Conservation (phyloP, 1,140 invertebrate genomes). For the Manduca sexta region DNA sequence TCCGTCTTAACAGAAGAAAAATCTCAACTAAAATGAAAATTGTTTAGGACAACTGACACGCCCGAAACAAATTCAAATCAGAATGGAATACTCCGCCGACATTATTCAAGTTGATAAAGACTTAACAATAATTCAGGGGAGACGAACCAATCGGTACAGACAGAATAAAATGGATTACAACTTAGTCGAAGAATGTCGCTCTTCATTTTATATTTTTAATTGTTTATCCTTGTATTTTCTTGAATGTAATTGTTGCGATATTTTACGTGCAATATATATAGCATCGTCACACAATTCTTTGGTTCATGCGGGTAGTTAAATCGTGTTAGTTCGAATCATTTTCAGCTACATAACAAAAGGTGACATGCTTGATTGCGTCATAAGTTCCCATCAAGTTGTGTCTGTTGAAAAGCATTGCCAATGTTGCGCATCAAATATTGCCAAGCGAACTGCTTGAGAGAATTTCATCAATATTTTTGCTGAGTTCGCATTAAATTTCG, state of each 20-base stretch:
- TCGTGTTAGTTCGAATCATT: too few species aligned
- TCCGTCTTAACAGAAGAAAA: too few species aligned
- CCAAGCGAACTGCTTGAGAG: too few species aligned
- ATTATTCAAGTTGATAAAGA: conserved; percentile 1
- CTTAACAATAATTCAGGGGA: background rate
- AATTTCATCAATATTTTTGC: conserved; percentile 30
- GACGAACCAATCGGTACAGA: conserved; percentile 1
- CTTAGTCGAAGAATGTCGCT: too few species aligned
- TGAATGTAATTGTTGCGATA: conserved; percentile 8
- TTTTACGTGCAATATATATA: too few species aligned
- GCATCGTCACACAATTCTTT: too few species aligned
- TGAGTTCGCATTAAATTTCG: conserved; percentile 39
- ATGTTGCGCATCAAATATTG: too few species aligned
- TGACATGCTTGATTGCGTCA: too few species aligned
- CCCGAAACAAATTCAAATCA: background rate
- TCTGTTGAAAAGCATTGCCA: too few species aligned
- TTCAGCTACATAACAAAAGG: too few species aligned
- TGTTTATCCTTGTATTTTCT: conserved; percentile 1
- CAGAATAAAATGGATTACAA: background rate
- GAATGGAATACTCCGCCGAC: background rate
- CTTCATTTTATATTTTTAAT: background rate
- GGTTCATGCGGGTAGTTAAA: too few species aligned
- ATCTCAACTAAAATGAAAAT: background rate
- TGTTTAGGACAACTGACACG: background rate
- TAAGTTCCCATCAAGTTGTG: too few species aligned